Evolutionary conservation across 1,140 invertebrate species (phyloP).

Genomic region (Drosophila funebris): DNA sequence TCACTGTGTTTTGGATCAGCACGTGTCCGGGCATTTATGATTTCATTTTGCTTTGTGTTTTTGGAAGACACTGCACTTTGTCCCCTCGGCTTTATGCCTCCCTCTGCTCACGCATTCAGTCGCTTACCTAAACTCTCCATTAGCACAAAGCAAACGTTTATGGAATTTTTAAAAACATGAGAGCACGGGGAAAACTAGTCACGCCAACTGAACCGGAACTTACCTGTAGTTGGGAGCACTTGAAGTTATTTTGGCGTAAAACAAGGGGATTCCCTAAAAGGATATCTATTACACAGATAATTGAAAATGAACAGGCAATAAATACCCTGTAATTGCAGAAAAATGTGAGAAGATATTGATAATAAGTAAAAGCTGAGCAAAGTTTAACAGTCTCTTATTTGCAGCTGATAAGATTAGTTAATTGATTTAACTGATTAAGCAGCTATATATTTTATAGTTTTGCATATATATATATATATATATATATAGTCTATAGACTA

Average conservation of each 20-base stretch:
- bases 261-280: neutral
- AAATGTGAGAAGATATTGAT: neutral
- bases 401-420: too few species aligned
- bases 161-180: slow-evolving; percentile 46
- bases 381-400: too few species aligned
- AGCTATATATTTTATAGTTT: too few species aligned
- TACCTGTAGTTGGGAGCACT: neutral
- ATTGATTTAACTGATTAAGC: too few species aligned
- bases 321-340: neutral
- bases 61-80: slow-evolving; percentile 12
- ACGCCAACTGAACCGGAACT: neutral
- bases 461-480: too few species aligned
- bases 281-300: neutral
- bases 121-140: slow-evolving; percentile 65
- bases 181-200: neutral
- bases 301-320: neutral
- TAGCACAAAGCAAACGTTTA: slow-evolving; percentile 62
- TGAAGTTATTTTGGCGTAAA: neutral
- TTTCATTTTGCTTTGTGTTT: slow-evolving; percentile 56
- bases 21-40: slow-evolving; percentile 76
- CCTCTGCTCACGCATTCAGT: neutral
- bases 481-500: too few species aligned
- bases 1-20: slow-evolving; percentile 42
- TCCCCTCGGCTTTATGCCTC: neutral
- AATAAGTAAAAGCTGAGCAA: neutral